A percentile compares a stretch with the other conserved stretches of the same genome.
phyloP scores from a whole-genome alignment of 2,888 invertebrate species.

The Chironomus riparius region DNA sequence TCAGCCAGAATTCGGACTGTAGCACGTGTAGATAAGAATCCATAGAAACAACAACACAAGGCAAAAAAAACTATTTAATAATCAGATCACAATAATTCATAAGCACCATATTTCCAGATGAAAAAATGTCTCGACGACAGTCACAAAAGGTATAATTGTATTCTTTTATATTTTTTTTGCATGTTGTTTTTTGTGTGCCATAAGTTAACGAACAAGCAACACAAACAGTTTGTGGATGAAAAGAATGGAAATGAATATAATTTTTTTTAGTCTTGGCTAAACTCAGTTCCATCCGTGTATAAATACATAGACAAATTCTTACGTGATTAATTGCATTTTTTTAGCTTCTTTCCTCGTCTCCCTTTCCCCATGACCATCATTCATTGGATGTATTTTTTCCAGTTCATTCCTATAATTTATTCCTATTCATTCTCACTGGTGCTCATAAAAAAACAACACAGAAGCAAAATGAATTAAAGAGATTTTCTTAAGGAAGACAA shows the following conservation, averaged over 20 bases:
- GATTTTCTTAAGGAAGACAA: neutral
- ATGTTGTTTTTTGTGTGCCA: no score
- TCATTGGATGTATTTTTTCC: slow-evolving; percentile 11
- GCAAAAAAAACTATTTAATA: neutral
- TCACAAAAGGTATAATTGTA: no score
- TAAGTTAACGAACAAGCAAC: no score
- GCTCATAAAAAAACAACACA: neutral
- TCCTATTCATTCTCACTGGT: neutral
- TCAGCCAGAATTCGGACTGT: no score
- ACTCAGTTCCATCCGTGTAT: neutral
- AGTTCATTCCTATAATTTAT: slow-evolving; percentile 14
- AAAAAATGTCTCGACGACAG: neutral
- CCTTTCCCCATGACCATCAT: slow-evolving; percentile 5
- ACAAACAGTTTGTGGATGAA: neutral
- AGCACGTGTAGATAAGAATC: no score
- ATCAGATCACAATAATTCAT: neutral
- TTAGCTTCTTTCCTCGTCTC: neutral
- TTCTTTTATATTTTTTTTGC: no score
- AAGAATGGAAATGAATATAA: neutral
- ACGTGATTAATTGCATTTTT: slow-evolving; percentile 22
- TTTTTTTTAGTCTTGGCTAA: neutral
- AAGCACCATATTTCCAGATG: neutral
- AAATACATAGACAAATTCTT: slow-evolving; percentile 4
- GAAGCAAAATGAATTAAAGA: neutral
- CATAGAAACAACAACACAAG: no score